Conservation (phyloP, 1,140 invertebrate species). For the Brachionus rubens region DNA sequence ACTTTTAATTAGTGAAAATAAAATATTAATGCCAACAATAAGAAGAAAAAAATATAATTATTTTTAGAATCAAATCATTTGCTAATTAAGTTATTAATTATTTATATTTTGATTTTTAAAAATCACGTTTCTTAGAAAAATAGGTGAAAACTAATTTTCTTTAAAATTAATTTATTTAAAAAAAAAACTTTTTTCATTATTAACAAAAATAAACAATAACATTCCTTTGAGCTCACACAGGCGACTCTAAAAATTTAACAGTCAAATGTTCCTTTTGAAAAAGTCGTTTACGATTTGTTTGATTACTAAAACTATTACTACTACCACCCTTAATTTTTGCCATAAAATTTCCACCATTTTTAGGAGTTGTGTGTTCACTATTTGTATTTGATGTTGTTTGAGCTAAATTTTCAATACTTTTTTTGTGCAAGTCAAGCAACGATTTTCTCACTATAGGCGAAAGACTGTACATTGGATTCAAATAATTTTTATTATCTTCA, state of each 20-base stretch:
- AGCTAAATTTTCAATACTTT: slow-evolving; percentile 37
- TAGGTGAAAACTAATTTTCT: no score
- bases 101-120: no score
- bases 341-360: not conserved
- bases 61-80: no score
- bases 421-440: slow-evolving; percentile 19
- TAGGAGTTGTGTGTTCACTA: not conserved
- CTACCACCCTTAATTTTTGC: not conserved
- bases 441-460: not conserved
- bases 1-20: no score
- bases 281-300: not conserved
- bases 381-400: not conserved
- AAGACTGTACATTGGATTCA: slow-evolving; percentile 8
- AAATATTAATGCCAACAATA: no score
- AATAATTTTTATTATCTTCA: not conserved
- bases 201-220: no score
- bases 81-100: no score
- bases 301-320: not conserved
- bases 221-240: not conserved
- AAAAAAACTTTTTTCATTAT: no score
- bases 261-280: slow-evolving; percentile 18
- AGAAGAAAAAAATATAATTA: no score
- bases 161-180: no score
- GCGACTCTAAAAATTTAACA: slow-evolving; percentile 29
- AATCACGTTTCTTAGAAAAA: no score